Evolutionary conservation across 2,113 vertebrate genomes (phyloP).

Genomic region (Archilochus colubris): DNA sequence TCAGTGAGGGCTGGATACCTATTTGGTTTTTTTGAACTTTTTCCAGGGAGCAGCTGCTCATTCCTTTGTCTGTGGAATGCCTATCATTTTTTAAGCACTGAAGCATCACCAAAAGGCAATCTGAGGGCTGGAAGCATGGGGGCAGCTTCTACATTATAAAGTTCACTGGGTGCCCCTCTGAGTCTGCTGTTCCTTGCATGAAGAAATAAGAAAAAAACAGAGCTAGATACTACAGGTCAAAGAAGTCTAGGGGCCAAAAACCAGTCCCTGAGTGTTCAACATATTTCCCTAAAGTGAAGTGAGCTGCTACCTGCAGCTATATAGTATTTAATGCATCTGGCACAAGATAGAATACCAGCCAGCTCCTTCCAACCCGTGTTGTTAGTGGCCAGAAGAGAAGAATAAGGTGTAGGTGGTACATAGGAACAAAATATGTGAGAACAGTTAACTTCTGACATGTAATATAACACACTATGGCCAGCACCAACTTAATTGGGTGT

Average conservation of each 20-base stretch:
- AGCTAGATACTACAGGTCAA: background rate
- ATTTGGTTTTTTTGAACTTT: background rate
- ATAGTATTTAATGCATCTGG: background rate
- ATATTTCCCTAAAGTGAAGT: background rate
- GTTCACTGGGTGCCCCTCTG: background rate
- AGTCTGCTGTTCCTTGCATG: background rate
- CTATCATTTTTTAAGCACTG: background rate
- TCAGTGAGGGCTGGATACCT: background rate
- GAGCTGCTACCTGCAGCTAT: background rate
- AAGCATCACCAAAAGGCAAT: background rate
- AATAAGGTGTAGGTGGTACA: background rate
- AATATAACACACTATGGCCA: background rate
- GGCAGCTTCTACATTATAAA: background rate
- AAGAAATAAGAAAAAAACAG: background rate
- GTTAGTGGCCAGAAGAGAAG: background rate
- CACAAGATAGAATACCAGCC: background rate
- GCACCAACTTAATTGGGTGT: background rate
- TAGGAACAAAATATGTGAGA: background rate
- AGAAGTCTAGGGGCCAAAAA: background rate
- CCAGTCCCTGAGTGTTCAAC: background rate
- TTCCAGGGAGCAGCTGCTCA: background rate
- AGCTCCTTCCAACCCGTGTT: background rate
- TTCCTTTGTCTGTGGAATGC: background rate
- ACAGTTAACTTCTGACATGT: slow-evolving; percentile 26
- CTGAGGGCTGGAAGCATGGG: background rate